Percentiles rank a stretch among this genome's conserved stretches.
Evolutionary conservation across 1,140 invertebrate genomes (phyloP).

Genomic region (Drosophila erecta): DNA sequence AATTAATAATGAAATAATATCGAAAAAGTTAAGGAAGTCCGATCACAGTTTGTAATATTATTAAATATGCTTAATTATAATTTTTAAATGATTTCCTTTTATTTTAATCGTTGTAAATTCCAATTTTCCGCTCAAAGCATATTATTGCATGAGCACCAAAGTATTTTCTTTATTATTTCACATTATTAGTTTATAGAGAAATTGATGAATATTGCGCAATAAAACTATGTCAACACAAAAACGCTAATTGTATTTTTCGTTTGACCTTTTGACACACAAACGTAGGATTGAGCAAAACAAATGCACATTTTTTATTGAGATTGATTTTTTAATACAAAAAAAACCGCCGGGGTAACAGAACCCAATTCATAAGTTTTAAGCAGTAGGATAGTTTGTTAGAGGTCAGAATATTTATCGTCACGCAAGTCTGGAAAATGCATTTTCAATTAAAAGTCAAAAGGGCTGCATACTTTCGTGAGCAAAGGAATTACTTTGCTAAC

Average conservation of each 20-base stretch:
- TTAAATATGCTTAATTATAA: too few species aligned
- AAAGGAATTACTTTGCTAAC: not conserved
- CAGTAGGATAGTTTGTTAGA: conserved; percentile 16
- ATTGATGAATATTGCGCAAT: conserved; percentile 19
- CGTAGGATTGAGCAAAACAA: conserved; percentile 9
- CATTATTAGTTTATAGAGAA: conserved; percentile 32
- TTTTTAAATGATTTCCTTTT: too few species aligned
- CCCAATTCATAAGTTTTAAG: not conserved
- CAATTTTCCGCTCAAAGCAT: not conserved
- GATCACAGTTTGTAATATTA: too few species aligned
- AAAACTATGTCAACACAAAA: conserved; percentile 9
- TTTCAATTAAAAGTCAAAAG: conserved; percentile 36
- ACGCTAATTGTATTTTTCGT: not conserved
- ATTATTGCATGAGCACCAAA: conserved; percentile 4
- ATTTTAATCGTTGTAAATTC: too few species aligned
- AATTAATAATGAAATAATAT: not conserved
- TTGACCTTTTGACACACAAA: conserved; percentile 14
- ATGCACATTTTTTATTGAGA: conserved; percentile 15
- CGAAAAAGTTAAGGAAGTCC: not conserved
- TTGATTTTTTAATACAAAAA: conserved; percentile 34
- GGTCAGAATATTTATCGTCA: conserved; percentile 21
- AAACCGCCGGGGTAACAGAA: not conserved
- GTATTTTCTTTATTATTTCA: conserved; percentile 5
- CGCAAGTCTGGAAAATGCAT: conserved; percentile 13
- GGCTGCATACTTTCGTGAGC: conserved; percentile 29